Evolutionary conservation across 2,797 vertebrate species (phyloP), one percentile per base, ranked within the genome.

Genomic region (Octomys mimax): DNA sequence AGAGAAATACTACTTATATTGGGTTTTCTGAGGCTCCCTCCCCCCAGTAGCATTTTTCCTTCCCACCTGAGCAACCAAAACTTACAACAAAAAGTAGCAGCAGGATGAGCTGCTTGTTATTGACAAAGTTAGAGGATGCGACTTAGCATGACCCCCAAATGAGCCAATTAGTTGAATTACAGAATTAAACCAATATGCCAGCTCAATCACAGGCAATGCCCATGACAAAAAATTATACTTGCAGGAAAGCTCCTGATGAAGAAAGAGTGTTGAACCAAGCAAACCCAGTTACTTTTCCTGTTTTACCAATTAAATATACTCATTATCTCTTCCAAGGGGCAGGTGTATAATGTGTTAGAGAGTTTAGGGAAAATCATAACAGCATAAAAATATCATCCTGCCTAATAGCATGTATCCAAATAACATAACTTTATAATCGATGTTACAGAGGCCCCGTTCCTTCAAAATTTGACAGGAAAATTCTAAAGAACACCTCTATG

Each of bases 401-500:
- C 39, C 62, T 59, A 33, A 84, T 5, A 5, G 12, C 70, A 42
- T 22, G 39, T 39, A 93, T 19, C 33, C 21, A n/a, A 1, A 71
- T 24, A n/a, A 62, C 2, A 24, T 52, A 36, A 92, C 33, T 10
- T 5, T 90, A 52, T 93, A 62, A 75, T 61, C 31, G 49, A 46
- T 57, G 68, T 49, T 24, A 33, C 6, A 62, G 54, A 73, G 36
- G 79, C 2, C 18, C 39, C 61, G 81, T 42, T n/a, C 5, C 85
- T 24, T 92, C 61, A 92, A 87, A 77, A 82, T 64, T 59, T 81
- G 68, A 21, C 64, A 36, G 24, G 22, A 36, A 26, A 90, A 89
- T 78, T 90, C 93, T 79, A 90, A 92, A 57, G 57, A 77, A 92
- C 16, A 71, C 24, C 14, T 62, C 62, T 78, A 78, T 62, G 46